Percentiles rank a stretch among this genome's conserved stretches.
Evolutionary conservation across 2,797 vertebrate species (phyloP).

Genomic region (Crocodylus rhombifer): DNA sequence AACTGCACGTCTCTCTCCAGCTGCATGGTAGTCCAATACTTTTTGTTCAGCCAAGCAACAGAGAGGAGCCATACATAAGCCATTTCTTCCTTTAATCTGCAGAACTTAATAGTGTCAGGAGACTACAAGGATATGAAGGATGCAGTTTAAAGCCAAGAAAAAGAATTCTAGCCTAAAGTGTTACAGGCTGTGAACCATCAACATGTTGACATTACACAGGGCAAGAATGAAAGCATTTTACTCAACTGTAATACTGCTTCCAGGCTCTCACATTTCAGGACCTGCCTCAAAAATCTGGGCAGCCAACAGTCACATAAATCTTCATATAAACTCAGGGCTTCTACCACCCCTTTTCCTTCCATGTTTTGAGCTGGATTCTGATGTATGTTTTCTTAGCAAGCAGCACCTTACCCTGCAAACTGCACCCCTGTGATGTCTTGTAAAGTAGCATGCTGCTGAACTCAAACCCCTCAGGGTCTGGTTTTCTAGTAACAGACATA

Average conservation of each 20-base stretch:
- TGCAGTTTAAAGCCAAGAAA: neutral
- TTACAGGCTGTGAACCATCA: neutral
- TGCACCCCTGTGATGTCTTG: neutral
- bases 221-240: neutral
- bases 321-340: neutral
- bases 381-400: neutral
- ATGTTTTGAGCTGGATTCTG: neutral
- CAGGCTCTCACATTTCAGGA: neutral
- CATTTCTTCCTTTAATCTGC: neutral
- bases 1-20: rapidly evolving
- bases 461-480: neutral
- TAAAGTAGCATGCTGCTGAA: neutral
- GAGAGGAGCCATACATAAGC: neutral
- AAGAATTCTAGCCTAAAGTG: rapidly evolving
- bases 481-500: neutral
- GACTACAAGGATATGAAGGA: neutral
- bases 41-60: neutral
- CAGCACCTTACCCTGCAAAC: neutral
- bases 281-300: neutral
- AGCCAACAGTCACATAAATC: neutral
- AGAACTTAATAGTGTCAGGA: neutral
- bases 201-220: neutral
- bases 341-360: neutral
- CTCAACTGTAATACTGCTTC: neutral
- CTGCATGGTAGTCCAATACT: neutral